Base-by-base conservation (phyloP, 2,888 invertebrate genomes). In the Eupithecia abbreviata region DNA sequence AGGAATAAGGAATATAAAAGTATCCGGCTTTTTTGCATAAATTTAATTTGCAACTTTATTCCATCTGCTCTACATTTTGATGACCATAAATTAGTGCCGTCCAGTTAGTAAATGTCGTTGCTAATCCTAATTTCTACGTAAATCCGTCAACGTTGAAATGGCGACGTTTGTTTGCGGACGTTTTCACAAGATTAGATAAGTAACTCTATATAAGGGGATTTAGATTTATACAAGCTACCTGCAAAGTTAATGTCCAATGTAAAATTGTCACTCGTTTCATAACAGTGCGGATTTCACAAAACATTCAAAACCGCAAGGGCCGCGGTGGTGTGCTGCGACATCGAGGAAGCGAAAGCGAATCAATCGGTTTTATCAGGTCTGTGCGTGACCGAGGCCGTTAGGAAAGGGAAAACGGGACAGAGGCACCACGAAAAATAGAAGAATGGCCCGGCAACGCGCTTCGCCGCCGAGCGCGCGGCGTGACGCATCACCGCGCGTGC, bases 261-360 rank as follows among this genome's bases (percentile, higher is more conserved):
- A 79, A 83, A 82, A 82, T 78, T 76, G 71, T 74, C 80, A 81
- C 81, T 77, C 75, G 85, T 86, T 86, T 85, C 82, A 88, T 87
- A 85, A 87, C 85, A 85, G 68, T 62, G 66, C 85, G 84, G 82
- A 89, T 89, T 90, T 88, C 87, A 87, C 87, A 89, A 86, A 84
- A 83, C 86, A 82, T 86, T 83, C 85, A 83, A 86, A 84, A 90
- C 89, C 88, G 89, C 92, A 92, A 93, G 93, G 92, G 90, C 89
- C 87, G 30, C 65, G 85, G 81, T 82, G 87, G 88, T 93, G 92
- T 92, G 80, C 85, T 86, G 82, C 85, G 86, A 82, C 87, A 84
- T 82, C 84, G 89, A 87, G 91, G 92, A 92, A 92, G 91, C 93
- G 94, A 95, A 95, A 95, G 95, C 95, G 94, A 92, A 93, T 92